Conservation (phyloP, 1,140 invertebrate species). For the Diachasmimorpha longicaudata region DNA sequence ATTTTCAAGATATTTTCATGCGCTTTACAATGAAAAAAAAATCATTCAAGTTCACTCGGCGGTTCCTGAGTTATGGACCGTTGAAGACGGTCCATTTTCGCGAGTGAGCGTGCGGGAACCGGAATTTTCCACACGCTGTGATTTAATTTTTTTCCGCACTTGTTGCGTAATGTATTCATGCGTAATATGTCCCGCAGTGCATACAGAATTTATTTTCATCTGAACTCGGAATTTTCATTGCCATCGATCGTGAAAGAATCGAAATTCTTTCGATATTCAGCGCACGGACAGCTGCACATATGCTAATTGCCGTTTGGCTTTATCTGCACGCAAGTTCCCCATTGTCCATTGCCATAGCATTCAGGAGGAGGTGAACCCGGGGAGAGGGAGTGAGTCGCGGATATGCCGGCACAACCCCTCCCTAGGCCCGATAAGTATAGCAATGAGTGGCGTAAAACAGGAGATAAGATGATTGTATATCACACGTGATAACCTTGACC, state of each 20-base stretch:
- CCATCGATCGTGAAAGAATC: not conserved
- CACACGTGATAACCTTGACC: constrained; percentile 8
- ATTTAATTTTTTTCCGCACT: too few species aligned
- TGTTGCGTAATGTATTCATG: too few species aligned
- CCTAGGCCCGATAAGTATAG: not conserved
- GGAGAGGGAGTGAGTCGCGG: not conserved
- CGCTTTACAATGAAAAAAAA: too few species aligned
- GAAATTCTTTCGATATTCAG: not conserved
- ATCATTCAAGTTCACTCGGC: too few species aligned
- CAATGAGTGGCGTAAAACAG: not conserved
- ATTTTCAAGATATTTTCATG: too few species aligned
- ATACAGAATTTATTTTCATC: not conserved
- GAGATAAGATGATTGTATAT: not conserved
- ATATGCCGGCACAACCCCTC: not conserved
- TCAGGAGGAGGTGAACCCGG: not conserved
- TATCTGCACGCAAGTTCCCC: constrained; percentile 55
- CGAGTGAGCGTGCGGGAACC: too few species aligned
- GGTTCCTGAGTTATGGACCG: too few species aligned
- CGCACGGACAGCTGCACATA: not conserved
- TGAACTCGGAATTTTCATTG: not conserved
- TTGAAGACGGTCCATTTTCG: too few species aligned
- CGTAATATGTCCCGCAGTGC: too few species aligned
- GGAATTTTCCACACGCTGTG: too few species aligned
- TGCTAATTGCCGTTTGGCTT: constrained; percentile 29
- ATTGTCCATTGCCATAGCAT: constrained; percentile 21